Base-by-base conservation (phyloP, 2,888 invertebrate species). In the Ophonus ardosiacus region DNA sequence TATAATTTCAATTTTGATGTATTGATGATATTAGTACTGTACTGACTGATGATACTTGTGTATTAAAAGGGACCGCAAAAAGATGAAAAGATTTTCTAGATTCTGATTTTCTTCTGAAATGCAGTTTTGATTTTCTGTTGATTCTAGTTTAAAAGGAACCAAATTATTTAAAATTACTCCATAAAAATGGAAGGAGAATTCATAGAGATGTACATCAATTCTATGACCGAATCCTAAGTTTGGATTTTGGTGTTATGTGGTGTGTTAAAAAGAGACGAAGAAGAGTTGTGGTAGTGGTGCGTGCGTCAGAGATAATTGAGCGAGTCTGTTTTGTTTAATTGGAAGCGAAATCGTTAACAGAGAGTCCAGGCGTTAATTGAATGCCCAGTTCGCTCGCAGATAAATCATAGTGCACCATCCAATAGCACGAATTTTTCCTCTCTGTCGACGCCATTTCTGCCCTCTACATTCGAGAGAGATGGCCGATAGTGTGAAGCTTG, bases 261-360 rank as follows among this genome's bases (percentile, higher is more conserved):
- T 18, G 63, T 24, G 63, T 3, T 21, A 21, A 21, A 59, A 17
- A 63, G 63, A 24, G 63, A 21, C 21, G 13, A 8, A 61, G 63
- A 24, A 10, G 31, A 15, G 15, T 65, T 31, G 43, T 43, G 71
- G 43, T 43, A 17, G 10, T 17, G 40, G 71, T 68, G 31, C 71
- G 71, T 74, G 43, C 71, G 71, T 74, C 43, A 18, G 43, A 43
- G 71, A 74, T 74, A 74, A 74, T 74, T 74, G 71, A 74, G 43
- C 71, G 43, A 74, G 71, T 43, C 71, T 74, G 71, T 74, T 74
- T 74, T 74, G 71, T 74, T 74, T 74, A 74, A 74, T 74, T 74
- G 71, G 43, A 68, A 74, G 40, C 43, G 71, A 74, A 74, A 74
- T 74, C 71, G 71, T 43, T 40, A 74, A 43, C 71, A 43, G 43